Base-by-base conservation (phyloP, 92 coral and sea anemone genomes). In the Pocillopora meandrina region DNA sequence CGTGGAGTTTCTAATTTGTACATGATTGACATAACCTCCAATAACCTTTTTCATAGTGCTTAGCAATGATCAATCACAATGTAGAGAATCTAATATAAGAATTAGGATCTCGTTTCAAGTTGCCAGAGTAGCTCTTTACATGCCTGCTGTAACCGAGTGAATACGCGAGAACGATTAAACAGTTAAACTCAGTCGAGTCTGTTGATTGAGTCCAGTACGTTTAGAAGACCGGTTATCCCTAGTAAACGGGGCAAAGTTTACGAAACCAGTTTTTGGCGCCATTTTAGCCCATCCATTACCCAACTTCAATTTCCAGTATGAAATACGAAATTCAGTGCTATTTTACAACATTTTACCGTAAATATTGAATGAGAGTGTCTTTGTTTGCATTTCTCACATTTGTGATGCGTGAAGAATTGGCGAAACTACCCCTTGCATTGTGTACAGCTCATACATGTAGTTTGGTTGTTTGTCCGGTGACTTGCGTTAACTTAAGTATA, bases 351-450 rank as follows among this genome's bases (percentile, higher is more conserved):
- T 77, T 61, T 31, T 77, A 61, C 58, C 70, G 69, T 77, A 61
- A 77, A 77, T 10, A 77, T 56, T 77, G 55, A 34, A 59, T 61
- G 71, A 77, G 33, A 57, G 78, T 15, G 59, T 74, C 78, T 74
- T n/a, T 74, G 20, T 23, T 74, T 74, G 70, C 63, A 71, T 61
- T 77, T 77, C 67, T 77, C 56, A 76, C 59, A 23, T 77, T 61
- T 77, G 13, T 26, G 35, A 36, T 74, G 78, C 18, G 12, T 71
- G 65, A 56, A 56, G 77, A 73, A 61, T 73, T 73, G 49, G 10
- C 56, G 56, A 52, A 73, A 20, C 58, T 73, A 49, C 56, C 61
- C 61, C 21, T 62, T 21, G 52, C 52, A 34, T 57, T 42, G 47
- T 31, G 75, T 19, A 55, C 75, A 56, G 75, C 75, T 33, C 12